A percentile compares a stretch with the other conserved stretches of the same genome.
Evolutionary conservation across 2,888 invertebrate species (phyloP).

Genomic region (Amiota mariae): DNA sequence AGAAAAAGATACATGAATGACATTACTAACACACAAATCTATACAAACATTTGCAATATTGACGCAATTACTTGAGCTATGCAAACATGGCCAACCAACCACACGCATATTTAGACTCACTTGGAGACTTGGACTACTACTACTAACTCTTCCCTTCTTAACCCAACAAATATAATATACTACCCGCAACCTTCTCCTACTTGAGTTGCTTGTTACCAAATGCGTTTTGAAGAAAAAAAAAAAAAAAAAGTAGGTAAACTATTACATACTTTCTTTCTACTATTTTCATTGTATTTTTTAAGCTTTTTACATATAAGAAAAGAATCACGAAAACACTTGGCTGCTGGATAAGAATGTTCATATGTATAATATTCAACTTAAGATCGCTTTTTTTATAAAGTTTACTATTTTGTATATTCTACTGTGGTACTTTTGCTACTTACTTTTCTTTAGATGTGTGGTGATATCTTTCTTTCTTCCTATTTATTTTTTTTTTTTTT

Average conservation of each 20-base stretch:
- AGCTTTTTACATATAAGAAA: too few relatives aligned
- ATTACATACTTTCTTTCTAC: not conserved
- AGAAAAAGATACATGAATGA: constrained; percentile 37
- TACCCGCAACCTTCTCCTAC: not conserved
- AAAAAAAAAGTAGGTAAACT: not conserved
- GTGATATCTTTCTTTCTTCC: not conserved
- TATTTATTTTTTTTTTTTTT: not conserved
- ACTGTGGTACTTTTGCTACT: constrained; percentile 3
- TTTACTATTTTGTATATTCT: not conserved
- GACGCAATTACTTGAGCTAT: constrained; percentile 22
- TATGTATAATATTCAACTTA: not conserved
- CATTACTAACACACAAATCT: constrained; percentile 18
- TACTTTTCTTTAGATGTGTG: not conserved
- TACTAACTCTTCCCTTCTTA: not conserved
- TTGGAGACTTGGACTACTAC: not conserved
- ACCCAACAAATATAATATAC: not conserved
- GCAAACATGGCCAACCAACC: constrained; percentile 8
- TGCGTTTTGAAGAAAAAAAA: not conserved
- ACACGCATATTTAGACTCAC: not conserved
- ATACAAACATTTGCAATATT: constrained; percentile 22
- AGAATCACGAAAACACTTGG: too few relatives aligned
- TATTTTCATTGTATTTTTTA: not conserved
- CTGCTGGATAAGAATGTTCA: not conserved
- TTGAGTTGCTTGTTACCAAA: constrained; percentile 22
- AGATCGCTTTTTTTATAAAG: not conserved